phyloP scores from a whole-genome alignment of 2,113 vertebrate species.

The Struthidea cinerea region DNA sequence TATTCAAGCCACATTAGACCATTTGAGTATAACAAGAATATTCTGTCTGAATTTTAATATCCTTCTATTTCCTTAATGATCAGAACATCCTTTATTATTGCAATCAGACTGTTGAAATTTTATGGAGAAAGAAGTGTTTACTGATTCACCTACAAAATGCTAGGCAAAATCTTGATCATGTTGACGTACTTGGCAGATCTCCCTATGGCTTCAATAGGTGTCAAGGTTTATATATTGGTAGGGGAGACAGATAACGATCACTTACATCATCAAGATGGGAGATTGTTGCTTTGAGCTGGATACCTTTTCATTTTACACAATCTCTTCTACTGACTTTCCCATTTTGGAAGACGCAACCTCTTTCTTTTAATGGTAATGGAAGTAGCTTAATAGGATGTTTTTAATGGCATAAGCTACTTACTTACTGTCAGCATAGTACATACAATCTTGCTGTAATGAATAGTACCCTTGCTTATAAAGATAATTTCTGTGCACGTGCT shows the following conservation, averaged over 20 bases:
- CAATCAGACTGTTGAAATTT: background rate
- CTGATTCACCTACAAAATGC: background rate
- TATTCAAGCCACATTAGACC: background rate
- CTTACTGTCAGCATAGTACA: background rate
- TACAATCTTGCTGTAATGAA: background rate
- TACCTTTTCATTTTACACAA: background rate
- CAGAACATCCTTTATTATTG: background rate
- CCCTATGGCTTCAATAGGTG: background rate
- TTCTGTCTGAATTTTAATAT: conserved; percentile 30
- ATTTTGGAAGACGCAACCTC: background rate
- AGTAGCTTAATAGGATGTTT: background rate
- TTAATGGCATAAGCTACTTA: background rate
- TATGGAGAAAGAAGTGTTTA: background rate
- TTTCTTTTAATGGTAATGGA: background rate
- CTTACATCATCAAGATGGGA: background rate
- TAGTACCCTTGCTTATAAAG: background rate
- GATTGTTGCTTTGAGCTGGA: background rate
- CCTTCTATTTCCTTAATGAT: background rate
- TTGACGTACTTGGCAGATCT: background rate
- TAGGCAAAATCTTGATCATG: background rate
- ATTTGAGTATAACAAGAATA: background rate
- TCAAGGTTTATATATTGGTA: background rate
- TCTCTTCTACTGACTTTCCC: background rate
- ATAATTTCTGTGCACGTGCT: background rate
- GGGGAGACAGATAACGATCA: background rate